phyloP scores from a whole-genome alignment of 2,888 invertebrate genomes.

The Agrotis clavis region DNA sequence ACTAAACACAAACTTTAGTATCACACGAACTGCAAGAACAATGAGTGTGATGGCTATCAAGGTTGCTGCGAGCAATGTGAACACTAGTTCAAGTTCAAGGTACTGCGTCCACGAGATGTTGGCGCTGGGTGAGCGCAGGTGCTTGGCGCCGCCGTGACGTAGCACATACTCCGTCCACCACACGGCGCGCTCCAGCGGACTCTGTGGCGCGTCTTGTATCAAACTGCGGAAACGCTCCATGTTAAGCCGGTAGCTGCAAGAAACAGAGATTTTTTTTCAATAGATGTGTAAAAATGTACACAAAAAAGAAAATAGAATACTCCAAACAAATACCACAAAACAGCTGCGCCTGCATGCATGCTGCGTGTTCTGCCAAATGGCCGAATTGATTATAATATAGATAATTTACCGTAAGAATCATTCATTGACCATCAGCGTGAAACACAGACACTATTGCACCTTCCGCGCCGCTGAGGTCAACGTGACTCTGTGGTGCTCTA shows the following conservation, averaged over 20 bases:
- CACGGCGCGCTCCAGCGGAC: constrained; percentile 75
- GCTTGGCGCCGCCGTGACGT: constrained; percentile 79
- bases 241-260: constrained; percentile 53
- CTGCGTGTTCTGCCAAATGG: no score
- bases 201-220: constrained; percentile 55
- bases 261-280: background rate
- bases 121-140: no score
- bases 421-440: no score
- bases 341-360: no score
- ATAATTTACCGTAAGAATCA: background rate
- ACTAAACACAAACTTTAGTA: constrained; percentile 7
- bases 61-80: constrained; percentile 21
- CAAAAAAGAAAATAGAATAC: background rate
- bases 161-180: constrained; percentile 82
- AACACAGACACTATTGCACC: no score
- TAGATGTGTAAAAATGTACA: no score
- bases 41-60: constrained; percentile 4
- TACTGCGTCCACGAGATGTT: no score
- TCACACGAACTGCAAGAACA: constrained; percentile 7
- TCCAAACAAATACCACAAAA: background rate
- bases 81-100: constrained; percentile 67
- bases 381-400: background rate
- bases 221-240: constrained; percentile 26
- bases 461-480: no score
- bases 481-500: no score